Conservation (phyloP, 1,140 invertebrate species). For the Yoshiicerus persimilis region DNA sequence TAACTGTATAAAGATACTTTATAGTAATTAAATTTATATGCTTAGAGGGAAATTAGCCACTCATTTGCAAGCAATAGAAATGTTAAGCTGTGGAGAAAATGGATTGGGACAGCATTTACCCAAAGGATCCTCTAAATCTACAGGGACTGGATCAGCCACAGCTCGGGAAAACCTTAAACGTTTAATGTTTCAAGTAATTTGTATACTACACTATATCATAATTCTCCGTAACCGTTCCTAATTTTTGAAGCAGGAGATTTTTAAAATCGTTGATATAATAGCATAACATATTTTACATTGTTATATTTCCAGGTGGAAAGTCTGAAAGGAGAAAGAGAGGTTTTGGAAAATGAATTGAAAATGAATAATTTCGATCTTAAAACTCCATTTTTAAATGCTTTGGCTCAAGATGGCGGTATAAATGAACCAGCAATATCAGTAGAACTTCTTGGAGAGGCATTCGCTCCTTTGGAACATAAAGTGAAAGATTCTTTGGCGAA, state of each 20-base stretch:
- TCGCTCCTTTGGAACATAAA: slow-evolving; percentile 78
- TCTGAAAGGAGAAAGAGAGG: slow-evolving; percentile 85
- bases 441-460: slow-evolving; percentile 74
- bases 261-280: background rate
- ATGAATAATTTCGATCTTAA: slow-evolving; percentile 82
- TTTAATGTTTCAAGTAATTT: slow-evolving; percentile 78
- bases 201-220: background rate
- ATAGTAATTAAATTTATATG: slow-evolving; percentile 60
- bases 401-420: slow-evolving; percentile 80
- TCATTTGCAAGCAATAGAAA: slow-evolving; percentile 76
- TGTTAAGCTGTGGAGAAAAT: slow-evolving; percentile 74
- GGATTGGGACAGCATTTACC: slow-evolving; percentile 68
- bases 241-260: background rate
- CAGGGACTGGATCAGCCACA: slow-evolving; percentile 61
- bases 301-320: slow-evolving; percentile 69
- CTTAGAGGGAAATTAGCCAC: slow-evolving; percentile 76
- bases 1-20: too few species aligned
- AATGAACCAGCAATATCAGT: slow-evolving; percentile 81
- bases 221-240: background rate
- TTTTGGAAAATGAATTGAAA: slow-evolving; percentile 84
- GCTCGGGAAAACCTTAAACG: slow-evolving; percentile 69
- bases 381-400: slow-evolving; percentile 72
- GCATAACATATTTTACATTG: background rate
- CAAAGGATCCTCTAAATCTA: slow-evolving; percentile 55
- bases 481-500: slow-evolving; percentile 71